phyloP scores from a whole-genome alignment of 2,113 vertebrate genomes.

The Mesitornis unicolor region DNA sequence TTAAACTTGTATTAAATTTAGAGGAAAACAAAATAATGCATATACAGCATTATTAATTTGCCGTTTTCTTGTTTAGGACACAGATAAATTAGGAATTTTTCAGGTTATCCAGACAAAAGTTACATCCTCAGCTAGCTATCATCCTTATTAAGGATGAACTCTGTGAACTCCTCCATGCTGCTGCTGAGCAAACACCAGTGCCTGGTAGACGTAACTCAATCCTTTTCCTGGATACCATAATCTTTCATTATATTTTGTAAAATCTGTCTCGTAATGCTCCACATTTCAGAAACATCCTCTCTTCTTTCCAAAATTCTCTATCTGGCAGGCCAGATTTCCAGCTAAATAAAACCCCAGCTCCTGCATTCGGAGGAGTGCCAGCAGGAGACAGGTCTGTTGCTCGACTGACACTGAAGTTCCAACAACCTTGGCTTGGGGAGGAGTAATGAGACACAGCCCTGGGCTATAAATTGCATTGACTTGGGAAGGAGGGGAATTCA shows the following conservation, averaged over 20 bases:
- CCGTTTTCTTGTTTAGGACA: background rate
- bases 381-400: background rate
- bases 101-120: background rate
- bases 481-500: conserved; percentile 3
- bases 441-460: conserved; percentile 55
- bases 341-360: background rate
- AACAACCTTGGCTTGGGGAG: conserved; percentile 41
- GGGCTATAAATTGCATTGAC: conserved; percentile 43
- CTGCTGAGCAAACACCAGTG: background rate
- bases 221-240: background rate
- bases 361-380: background rate
- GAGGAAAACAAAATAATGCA: background rate
- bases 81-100: background rate
- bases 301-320: background rate
- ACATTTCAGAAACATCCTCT: background rate
- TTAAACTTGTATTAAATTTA: background rate
- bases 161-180: background rate
- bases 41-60: background rate
- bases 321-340: background rate
- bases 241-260: background rate
- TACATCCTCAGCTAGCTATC: background rate
- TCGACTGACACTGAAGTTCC: background rate
- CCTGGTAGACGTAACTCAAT: background rate
- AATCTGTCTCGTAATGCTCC: background rate
- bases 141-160: background rate